Conservation (phyloP, 1,140 invertebrate genomes). For the Habropoda laboriosa region DNA sequence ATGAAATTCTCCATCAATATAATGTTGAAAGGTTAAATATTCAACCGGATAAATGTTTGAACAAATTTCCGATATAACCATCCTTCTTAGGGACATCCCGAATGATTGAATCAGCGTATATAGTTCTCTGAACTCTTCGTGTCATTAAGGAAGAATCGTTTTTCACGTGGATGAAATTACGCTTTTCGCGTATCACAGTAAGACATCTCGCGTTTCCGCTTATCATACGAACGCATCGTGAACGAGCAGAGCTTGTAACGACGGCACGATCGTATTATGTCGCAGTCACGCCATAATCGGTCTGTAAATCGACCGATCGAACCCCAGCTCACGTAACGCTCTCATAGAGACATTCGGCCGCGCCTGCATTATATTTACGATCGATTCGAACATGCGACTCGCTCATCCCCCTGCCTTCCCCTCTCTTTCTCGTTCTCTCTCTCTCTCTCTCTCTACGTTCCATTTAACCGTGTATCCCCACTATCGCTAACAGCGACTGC, state of each 20-base stretch:
- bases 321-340: slow-evolving; percentile 43
- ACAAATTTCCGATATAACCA: no score
- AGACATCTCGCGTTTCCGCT: background rate
- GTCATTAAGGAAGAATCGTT: no score
- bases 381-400: slow-evolving; percentile 8
- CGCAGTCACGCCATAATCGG: slow-evolving; percentile 29
- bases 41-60: no score
- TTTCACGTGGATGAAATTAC: background rate
- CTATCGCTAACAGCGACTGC: slow-evolving; percentile 9
- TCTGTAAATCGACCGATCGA: slow-evolving; percentile 44
- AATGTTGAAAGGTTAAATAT: no score
- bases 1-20: no score
- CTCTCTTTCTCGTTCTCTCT: background rate
- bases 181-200: background rate
- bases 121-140: no score
- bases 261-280: background rate
- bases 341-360: slow-evolving; percentile 20
- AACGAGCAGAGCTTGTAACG: background rate
- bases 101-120: no score
- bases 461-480: background rate
- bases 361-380: slow-evolving; percentile 11
- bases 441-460: no score
- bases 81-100: no score
- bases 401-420: slow-evolving; percentile 14
- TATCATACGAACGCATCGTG: slow-evolving; percentile 2